Conservation (phyloP, 2,113 vertebrate species). For the Muscicapa adusta region DNA sequence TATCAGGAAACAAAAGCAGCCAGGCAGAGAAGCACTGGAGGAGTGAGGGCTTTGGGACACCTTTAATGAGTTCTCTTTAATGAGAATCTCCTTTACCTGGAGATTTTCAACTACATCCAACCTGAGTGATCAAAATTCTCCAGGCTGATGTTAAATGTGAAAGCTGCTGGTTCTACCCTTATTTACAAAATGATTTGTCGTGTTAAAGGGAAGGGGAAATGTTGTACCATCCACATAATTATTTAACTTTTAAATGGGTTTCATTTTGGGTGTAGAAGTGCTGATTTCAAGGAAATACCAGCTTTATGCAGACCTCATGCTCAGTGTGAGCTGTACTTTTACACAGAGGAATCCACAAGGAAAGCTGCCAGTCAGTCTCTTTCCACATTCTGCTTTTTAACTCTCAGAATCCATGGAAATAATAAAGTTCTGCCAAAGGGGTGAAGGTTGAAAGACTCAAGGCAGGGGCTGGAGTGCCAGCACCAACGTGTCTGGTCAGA, state of each 20-base stretch:
- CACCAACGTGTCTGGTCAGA: not conserved
- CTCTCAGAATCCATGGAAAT: not conserved
- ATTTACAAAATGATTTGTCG: not conserved
- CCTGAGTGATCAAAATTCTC: not conserved
- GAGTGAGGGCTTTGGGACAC: not conserved
- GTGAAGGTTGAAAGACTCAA: not conserved
- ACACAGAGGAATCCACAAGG: not conserved
- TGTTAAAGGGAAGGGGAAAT: not conserved
- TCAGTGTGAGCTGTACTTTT: not conserved
- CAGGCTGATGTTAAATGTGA: rapidly evolving
- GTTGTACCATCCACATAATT: not conserved
- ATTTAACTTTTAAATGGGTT: not conserved
- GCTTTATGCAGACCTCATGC: not conserved
- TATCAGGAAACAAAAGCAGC: not conserved
- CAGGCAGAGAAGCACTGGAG: not conserved
- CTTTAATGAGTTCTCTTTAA: not conserved
- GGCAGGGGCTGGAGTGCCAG: not conserved
- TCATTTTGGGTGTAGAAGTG: not conserved
- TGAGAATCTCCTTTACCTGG: not conserved
- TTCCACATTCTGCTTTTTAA: not conserved
- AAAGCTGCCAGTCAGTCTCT: not conserved
- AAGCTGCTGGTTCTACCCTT: not conserved
- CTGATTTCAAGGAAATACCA: not conserved
- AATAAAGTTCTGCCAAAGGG: not conserved
- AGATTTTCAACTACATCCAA: not conserved